Base-by-base conservation (phyloP, 2,888 invertebrate genomes). In the Drosophila subquinaria region DNA sequence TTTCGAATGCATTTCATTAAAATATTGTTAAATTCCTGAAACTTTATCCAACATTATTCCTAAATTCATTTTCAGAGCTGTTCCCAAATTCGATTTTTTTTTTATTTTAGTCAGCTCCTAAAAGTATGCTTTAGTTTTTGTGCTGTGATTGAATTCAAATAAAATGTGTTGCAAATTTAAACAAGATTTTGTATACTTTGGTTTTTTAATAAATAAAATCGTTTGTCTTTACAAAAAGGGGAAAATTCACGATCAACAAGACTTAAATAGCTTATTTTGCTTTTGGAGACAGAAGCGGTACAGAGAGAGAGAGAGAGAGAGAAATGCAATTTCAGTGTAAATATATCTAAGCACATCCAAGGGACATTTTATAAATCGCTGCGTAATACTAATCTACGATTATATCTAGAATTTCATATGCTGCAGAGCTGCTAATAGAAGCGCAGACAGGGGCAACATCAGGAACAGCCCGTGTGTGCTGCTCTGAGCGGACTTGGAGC, bases 201-300 rank as follows among this genome's bases (percentile, higher is more conserved):
- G 89, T 88, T 82, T 81, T 82, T 85, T 88, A 86, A 86, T 86
- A 86, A 86, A 89, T 86, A 88, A 82, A 83, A 76, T 89, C 75
- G 68, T 74, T 62, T 75, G 76, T 88, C 89, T 88, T 86, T 89
- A 88, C 84, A 89, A 80, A 74, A 73, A 27, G 27, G 43, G 42
- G 65, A 70, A 76, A 75, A 66, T 88, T 73, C 73, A 84, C 77
- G 71, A 72, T 87, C 51, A 85, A 85, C 85, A 89, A 81, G 73
- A 75, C 83, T 82, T 86, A 71, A 72, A 56, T 60, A 56, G 57
- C 66, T 61, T 63, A 65, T 61, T 20, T 67, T 35, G 47, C 33
- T 30, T 53, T 55, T 76, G 59, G 43, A 76, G 80, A 76, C 60
- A 68, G 35, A 40, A 36, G 47, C 42, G 59, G 53, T 17, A 17